phyloP scores from a whole-genome alignment of 2,113 vertebrate species.

The Ceuthmochares aereus region DNA sequence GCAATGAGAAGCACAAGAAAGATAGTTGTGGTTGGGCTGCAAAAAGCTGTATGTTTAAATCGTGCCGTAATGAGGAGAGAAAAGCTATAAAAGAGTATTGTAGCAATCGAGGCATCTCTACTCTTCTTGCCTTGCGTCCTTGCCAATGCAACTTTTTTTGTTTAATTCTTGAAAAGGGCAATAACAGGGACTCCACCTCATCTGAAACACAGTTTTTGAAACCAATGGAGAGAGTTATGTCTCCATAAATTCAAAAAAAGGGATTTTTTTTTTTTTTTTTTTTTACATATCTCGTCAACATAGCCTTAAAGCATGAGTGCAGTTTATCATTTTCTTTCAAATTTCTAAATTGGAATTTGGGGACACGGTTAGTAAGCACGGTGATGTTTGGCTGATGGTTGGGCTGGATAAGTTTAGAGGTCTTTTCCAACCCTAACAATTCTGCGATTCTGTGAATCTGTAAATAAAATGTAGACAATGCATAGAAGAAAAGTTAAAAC shows the following conservation, averaged over 20 bases:
- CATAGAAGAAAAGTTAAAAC: not conserved
- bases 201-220: not conserved
- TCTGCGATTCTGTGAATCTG: too few species aligned
- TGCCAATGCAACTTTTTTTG: not conserved
- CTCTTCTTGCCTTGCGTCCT: not conserved
- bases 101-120: not conserved
- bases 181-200: not conserved
- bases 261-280: not conserved
- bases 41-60: not conserved
- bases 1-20: not conserved
- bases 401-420: too few species aligned
- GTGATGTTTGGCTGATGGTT: too few species aligned
- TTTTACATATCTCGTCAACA: not conserved
- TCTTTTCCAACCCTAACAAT: too few species aligned
- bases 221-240: not conserved
- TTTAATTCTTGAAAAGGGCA: not conserved
- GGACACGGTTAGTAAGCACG: too few species aligned
- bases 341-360: not conserved
- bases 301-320: not conserved
- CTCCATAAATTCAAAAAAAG: not conserved
- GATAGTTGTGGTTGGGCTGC: not conserved
- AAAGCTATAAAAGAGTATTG: not conserved
- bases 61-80: not conserved
- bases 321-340: not conserved
- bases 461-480: fast-evolving